phyloP scores from a whole-genome alignment of 2,888 invertebrate genomes.

The Pseudococcus longispinus region DNA sequence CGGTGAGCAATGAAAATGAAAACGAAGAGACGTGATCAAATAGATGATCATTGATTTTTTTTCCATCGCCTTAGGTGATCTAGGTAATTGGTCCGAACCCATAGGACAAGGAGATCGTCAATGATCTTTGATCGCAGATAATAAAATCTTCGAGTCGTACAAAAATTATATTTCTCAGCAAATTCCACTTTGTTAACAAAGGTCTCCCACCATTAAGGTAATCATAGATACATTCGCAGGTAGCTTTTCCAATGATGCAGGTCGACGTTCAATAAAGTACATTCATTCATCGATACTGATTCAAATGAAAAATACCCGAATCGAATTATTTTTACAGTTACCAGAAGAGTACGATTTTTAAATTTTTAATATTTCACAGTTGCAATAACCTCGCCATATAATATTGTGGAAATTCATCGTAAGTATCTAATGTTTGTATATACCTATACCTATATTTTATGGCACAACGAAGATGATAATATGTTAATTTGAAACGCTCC shows the following conservation, averaged over 20 bases:
- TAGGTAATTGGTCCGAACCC: background rate
- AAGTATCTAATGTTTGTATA: background rate
- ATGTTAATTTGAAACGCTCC: conserved; percentile 39
- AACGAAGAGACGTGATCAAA: background rate
- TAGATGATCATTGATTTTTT: conserved; percentile 2
- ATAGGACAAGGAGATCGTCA: background rate
- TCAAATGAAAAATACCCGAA: conserved; percentile 20
- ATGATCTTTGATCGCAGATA: background rate
- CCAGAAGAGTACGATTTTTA: background rate
- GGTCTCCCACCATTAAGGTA: background rate
- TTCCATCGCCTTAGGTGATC: background rate
- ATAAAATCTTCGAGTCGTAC: too few relatives aligned
- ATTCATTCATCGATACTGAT: background rate
- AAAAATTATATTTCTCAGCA: too few relatives aligned
- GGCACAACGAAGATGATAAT: conserved; percentile 37
- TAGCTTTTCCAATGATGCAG: background rate
- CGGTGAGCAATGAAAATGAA: conserved; percentile 42
- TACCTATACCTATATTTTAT: conserved; percentile 17
- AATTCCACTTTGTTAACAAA: background rate
- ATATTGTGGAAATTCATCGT: conserved; percentile 22
- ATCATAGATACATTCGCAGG: background rate
- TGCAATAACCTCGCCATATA: background rate
- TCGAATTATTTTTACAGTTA: conserved; percentile 41
- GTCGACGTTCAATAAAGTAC: background rate
- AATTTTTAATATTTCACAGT: conserved; percentile 31